These are phyloP conservation scores for Philhelius pedissequus DNA, from an alignment of 2,888 invertebrate species.

Conservation along the genomic window DNA sequence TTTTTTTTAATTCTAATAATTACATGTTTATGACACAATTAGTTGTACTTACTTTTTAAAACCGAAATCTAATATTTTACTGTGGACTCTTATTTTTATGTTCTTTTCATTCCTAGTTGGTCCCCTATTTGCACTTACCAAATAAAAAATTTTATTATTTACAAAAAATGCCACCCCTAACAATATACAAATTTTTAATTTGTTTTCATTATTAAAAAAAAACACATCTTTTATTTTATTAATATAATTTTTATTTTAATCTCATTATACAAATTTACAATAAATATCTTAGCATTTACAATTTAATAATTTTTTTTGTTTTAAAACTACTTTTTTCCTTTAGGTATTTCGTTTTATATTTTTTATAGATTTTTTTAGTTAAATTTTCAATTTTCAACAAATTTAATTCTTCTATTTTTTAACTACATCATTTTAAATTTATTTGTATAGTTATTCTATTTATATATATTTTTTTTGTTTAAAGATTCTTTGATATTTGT, in stretches of 20 bases:
- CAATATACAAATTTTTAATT: no score
- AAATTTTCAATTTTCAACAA: slow-evolving; percentile 1
- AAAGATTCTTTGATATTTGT: slow-evolving; percentile 1
- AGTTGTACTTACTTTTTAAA: no score
- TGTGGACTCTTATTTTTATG: no score
- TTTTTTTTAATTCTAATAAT: no score
- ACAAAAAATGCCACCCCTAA: no score
- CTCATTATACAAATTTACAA: slow-evolving; percentile 61
- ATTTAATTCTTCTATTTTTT: background rate
- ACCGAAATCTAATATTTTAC: no score
- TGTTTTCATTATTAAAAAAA: background rate
- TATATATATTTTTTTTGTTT: background rate
- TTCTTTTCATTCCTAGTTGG: no score
- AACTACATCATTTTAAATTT: background rate
- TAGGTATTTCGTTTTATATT: slow-evolving; percentile 40
- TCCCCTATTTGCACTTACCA: no score
- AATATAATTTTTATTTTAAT: slow-evolving; percentile 36
- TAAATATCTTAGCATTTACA: slow-evolving; percentile 63
- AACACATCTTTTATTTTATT: background rate
- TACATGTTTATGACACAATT: no score
- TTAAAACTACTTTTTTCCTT: slow-evolving; percentile 17
- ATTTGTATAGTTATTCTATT: background rate
- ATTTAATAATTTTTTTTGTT: slow-evolving; percentile 18
- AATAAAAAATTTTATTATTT: no score
- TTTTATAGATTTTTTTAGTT: background rate